A percentile compares a stretch with the other conserved stretches of the same genome.
phyloP scores from a whole-genome alignment of 2,113 vertebrate genomes.

The Steatornis caripensis region DNA sequence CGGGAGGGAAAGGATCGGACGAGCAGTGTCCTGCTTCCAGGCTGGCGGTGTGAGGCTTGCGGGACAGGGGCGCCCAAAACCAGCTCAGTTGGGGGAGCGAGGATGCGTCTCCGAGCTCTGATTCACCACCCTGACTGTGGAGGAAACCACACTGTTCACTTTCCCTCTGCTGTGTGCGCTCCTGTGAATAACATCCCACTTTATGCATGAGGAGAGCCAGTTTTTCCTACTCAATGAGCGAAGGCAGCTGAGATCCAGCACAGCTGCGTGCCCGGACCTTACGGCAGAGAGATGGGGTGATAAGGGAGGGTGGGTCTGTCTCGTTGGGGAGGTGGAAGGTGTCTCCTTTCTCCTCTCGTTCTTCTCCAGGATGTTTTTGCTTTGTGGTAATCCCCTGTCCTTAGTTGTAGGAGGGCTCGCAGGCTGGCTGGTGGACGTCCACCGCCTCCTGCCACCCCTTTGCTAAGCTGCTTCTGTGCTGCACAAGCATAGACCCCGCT shows the following conservation, averaged over 20 bases:
- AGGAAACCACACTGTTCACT: neutral
- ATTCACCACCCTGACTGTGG: accelerated
- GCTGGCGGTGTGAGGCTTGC: accelerated
- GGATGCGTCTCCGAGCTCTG: neutral
- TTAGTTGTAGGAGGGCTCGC: accelerated
- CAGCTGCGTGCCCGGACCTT: accelerated
- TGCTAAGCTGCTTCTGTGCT: neutral
- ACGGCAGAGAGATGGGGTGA: neutral
- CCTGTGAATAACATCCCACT: neutral
- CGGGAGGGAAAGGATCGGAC: neutral
- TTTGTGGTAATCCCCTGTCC: neutral
- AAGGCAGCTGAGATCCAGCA: neutral
- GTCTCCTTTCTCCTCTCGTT: neutral
- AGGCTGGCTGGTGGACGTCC: neutral
- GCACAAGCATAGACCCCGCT: neutral
- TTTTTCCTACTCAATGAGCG: neutral
- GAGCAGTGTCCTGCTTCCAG: accelerated
- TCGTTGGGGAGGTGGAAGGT: neutral
- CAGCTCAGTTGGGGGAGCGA: accelerated
- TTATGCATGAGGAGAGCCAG: neutral
- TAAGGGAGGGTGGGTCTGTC: neutral
- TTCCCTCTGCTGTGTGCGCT: neutral
- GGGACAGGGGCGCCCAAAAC: neutral
- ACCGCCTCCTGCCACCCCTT: neutral
- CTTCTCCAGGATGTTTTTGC: neutral